phyloP scores from a whole-genome alignment of 2,888 invertebrate genomes.

The Apomyelois bistriatella region DNA sequence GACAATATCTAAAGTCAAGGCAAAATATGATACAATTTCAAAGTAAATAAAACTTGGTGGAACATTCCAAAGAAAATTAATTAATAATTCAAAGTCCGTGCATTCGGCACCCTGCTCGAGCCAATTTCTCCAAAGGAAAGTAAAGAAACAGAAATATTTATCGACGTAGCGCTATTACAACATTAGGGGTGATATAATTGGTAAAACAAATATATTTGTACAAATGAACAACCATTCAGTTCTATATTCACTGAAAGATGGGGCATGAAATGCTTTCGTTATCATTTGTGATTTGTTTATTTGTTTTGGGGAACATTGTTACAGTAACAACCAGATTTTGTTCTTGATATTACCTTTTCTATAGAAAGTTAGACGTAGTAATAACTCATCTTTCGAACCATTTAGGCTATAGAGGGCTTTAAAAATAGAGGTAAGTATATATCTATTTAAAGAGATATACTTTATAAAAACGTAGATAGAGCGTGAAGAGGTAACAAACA shows the following conservation, averaged over 20 bases:
- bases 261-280: background rate
- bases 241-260: background rate
- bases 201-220: slow-evolving; percentile 27
- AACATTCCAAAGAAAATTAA: slow-evolving; percentile 11
- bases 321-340: background rate
- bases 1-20: too few relatives aligned
- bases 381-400: too few relatives aligned
- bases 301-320: background rate
- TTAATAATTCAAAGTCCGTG: slow-evolving; percentile 27
- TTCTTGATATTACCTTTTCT: too few relatives aligned
- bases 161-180: slow-evolving; percentile 37
- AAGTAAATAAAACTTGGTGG: too few relatives aligned
- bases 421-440: too few relatives aligned
- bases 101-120: slow-evolving; percentile 28
- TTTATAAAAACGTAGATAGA: too few relatives aligned
- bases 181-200: slow-evolving; percentile 41
- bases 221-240: background rate
- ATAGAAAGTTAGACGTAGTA: background rate
- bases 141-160: slow-evolving; percentile 19
- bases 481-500: too few relatives aligned
- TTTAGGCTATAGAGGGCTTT: too few relatives aligned
- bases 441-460: too few relatives aligned
- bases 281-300: background rate
- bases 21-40: too few relatives aligned
- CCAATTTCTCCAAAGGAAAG: slow-evolving; percentile 31